Base-by-base conservation (phyloP, 2,888 invertebrate genomes). In the Micoletzkya japonica region DNA sequence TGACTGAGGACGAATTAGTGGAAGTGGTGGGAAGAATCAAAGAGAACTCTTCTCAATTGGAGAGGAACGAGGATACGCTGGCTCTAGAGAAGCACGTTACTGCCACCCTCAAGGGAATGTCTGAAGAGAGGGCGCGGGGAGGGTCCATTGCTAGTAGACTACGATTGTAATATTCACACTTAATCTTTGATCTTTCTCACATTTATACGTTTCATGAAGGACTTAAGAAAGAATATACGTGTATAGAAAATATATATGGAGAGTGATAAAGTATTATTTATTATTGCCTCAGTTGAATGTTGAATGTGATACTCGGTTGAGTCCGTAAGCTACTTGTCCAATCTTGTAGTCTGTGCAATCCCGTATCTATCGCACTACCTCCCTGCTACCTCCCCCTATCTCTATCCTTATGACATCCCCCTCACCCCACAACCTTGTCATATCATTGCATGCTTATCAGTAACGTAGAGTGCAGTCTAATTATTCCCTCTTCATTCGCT, bases 51-150 rank as follows among this genome's bases (percentile, higher is more conserved):
- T 93, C 94, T 0, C 94, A 93, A 87, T 88, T 98, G 74, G 97
- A 97, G 26, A 66, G 44, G 28, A 66, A 54, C 54, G 95, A 95
- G 83, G 97, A 97, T 87, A 93, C 94, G 37, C 95, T 97, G 84
- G 95, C 95, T 88, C 94, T 98, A 78, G 92, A 92, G 74, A 93
- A 93, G 85, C 96, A 96, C 87, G 94, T 96, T 87, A 92, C 92
- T 56, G 82, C 75, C 32, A 74, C 75, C 24, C 70, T 75, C n/a
- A 61, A 66, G 20, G 49, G 36, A 36, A 63, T 76, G 28, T 32
- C 39, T n/a, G 70, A 64, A 17, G 44, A 64, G 36, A 58, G 34
- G 58, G 34, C 14, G 14, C 17, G 34, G 34, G 58, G 32, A 4
- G 67, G 32, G 49, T 14, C 30, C 26, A 54, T 54, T 1, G 54